Conservation (phyloP, 2,797 vertebrate species). For the Setipinna tenuifilis region DNA sequence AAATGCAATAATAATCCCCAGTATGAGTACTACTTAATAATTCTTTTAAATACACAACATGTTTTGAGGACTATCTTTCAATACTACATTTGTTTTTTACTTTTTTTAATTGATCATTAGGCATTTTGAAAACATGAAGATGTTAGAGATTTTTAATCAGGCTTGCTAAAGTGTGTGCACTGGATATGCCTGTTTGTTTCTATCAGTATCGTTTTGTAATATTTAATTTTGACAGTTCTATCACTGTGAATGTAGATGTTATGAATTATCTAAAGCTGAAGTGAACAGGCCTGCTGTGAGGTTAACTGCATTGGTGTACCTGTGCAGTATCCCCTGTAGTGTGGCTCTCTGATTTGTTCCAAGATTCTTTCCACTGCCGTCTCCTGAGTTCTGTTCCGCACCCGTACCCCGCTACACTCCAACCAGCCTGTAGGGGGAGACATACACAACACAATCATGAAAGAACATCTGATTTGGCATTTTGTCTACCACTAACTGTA, state of each 20-base stretch:
- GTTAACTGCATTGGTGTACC: constrained; percentile 56
- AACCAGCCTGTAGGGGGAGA: constrained; percentile 70
- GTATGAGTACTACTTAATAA: neutral
- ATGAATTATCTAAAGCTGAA: neutral
- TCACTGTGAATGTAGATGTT: neutral
- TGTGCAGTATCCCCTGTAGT: constrained; percentile 68
- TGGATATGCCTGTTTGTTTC: neutral
- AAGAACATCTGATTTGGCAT: neutral
- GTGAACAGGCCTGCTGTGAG: neutral
- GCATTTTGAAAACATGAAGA: neutral
- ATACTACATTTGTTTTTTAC: neutral
- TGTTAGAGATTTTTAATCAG: too few relatives aligned
- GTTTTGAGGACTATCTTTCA: neutral
- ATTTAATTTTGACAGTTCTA: neutral
- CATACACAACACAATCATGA: constrained; percentile 11
- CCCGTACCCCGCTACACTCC: constrained; percentile 72
- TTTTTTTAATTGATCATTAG: neutral
- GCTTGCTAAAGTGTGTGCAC: neutral
- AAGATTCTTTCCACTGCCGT: constrained; percentile 68
- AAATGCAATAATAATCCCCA: neutral
- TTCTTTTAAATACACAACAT: neutral
- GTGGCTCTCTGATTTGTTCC: constrained; percentile 70
- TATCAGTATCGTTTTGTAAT: neutral
- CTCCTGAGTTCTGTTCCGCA: constrained; percentile 66
- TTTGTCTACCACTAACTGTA: neutral